Evolutionary conservation across 2,888 invertebrate species (phyloP), one percentile per base, ranked within the genome.

Genomic region (Cetonia aurata): DNA sequence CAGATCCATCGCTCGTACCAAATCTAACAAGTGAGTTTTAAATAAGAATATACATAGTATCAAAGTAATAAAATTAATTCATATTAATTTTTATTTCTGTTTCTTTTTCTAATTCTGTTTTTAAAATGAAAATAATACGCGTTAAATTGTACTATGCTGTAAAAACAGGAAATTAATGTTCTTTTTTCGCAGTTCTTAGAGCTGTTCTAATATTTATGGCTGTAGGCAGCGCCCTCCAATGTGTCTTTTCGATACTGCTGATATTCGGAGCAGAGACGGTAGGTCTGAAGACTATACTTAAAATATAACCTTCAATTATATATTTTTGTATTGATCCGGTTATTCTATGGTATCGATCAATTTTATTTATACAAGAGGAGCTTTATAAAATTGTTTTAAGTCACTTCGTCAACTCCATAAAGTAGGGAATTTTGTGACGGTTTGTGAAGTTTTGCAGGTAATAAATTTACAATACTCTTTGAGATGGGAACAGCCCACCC

Each of bases 201-300:
- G 71, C 72, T 4, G 75, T 83, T 65, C 75, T 84, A 15, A 83
- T 83, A 53, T 74, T 79, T 15, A 78, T 83, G 52, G 78, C 83
- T 1, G 76, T 81, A 15, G 77, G 78, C 10, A 80, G 82, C 70
- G 82, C 80, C 3, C 46, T 83, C 3, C 81, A 82, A 48, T 83
- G 82, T 68, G 62, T 81, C 44, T 81, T 83, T 68, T 84, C 84
- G 0, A 81, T 84, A 68, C 71, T 83, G 44, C 75, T 84, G 6
- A 82, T 84, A 66, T 83, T 83, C 70, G 84, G 80, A 71, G 83
- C 83, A 41, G 83, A 82, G 77, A 81, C 81, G 50, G 84, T 84
- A 78, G 80, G 83, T 80, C 52, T 25, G 19, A 56, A 42, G 9
- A 42, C 41, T 15, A 25, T 25, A 25, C 25, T 25, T 25, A 25